phyloP scores from a whole-genome alignment of 2,113 vertebrate genomes.

The Hydrochoerus hydrochaeris region DNA sequence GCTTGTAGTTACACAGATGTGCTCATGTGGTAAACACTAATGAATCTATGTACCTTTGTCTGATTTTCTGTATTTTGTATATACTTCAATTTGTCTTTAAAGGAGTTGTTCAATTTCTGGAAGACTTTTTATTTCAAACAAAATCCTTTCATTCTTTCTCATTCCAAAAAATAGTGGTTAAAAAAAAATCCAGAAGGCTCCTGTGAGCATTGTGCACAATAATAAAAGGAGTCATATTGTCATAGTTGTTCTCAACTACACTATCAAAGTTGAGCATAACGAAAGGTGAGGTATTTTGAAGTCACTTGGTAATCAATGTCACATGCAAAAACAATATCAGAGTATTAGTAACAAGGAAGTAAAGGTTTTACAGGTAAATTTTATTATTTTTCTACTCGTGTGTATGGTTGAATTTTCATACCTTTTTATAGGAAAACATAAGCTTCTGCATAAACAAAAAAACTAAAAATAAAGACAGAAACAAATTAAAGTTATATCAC shows the following conservation, averaged over 20 bases:
- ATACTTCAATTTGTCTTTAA: background rate
- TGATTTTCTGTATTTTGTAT: background rate
- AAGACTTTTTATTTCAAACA: slow-evolving; percentile 6
- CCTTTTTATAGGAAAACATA: background rate
- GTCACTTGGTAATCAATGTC: background rate
- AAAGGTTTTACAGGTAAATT: background rate
- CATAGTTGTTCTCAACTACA: background rate
- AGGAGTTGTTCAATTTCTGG: background rate
- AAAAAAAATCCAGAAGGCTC: background rate
- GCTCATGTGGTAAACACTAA: background rate
- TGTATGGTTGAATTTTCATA: background rate
- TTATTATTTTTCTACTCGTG: background rate
- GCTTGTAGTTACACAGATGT: background rate
- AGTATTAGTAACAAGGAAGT: background rate
- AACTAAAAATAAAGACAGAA: background rate
- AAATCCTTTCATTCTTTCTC: slow-evolving; percentile 51
- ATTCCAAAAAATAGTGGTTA: background rate
- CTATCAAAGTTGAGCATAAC: background rate
- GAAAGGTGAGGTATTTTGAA: background rate
- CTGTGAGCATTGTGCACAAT: background rate
- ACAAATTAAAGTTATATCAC: background rate
- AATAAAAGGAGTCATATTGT: slow-evolving; percentile 4
- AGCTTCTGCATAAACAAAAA: background rate
- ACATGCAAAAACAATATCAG: background rate
- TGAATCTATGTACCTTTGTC: background rate